Evolutionary conservation across 2,888 invertebrate genomes (phyloP).

Genomic region (Chloroclystis v-ata): DNA sequence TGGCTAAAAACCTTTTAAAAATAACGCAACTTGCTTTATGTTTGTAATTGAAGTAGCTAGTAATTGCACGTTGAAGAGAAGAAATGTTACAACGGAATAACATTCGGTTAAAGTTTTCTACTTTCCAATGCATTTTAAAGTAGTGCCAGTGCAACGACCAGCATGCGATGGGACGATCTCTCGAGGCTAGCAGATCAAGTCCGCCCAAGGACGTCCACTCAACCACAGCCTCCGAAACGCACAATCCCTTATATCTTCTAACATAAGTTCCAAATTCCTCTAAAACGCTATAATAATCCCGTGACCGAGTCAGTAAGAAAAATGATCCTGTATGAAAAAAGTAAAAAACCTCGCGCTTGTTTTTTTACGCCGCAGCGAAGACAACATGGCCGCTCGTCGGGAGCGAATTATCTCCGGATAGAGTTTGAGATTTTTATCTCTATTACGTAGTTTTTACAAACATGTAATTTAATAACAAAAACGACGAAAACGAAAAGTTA

Average conservation of each 20-base stretch:
- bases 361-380: slow-evolving; percentile 67
- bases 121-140: slow-evolving; percentile 76
- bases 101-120: slow-evolving; percentile 62
- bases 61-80: neutral
- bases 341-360: slow-evolving; percentile 68
- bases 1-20: slow-evolving; percentile 35
- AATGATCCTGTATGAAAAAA: slow-evolving; percentile 77
- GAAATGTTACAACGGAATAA: slow-evolving; percentile 41
- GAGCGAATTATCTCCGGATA: slow-evolving; percentile 68
- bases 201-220: slow-evolving; percentile 78
- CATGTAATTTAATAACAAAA: slow-evolving; percentile 34
- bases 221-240: slow-evolving; percentile 43
- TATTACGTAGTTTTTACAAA: slow-evolving; percentile 35
- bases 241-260: slow-evolving; percentile 40
- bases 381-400: slow-evolving; percentile 69
- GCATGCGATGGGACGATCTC: slow-evolving; percentile 71
- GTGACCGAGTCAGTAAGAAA: slow-evolving; percentile 67
- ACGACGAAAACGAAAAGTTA: neutral
- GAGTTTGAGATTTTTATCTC: slow-evolving; percentile 48
- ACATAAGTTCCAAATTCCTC: slow-evolving; percentile 41
- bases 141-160: slow-evolving; percentile 77
- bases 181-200: slow-evolving; percentile 76
- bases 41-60: slow-evolving; percentile 3
- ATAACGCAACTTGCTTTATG: slow-evolving; percentile 18
- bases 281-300: slow-evolving; percentile 51